Conservation (phyloP, 2,888 invertebrate genomes). For the Drosophila histrio region DNA sequence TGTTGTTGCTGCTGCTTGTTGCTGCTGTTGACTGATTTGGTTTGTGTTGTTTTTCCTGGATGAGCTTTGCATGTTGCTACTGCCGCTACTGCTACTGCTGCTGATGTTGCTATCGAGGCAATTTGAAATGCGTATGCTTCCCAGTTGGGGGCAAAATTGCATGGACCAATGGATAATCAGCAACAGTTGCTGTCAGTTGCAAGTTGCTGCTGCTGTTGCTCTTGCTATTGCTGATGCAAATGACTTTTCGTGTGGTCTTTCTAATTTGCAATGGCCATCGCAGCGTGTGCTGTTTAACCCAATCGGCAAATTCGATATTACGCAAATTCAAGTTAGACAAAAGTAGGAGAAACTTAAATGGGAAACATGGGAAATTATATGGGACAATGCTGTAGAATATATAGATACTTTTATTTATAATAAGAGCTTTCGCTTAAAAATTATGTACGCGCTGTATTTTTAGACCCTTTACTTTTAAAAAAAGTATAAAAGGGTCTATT, state of each 20-base stretch:
- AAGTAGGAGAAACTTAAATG: not conserved
- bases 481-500: no score
- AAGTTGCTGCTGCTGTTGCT: slow-evolving; percentile 12
- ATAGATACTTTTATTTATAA: no score
- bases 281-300: not conserved
- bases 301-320: not conserved
- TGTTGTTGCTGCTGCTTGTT: slow-evolving; percentile 16
- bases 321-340: not conserved
- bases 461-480: no score
- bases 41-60: slow-evolving; percentile 8
- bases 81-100: not conserved
- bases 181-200: slow-evolving; percentile 46
- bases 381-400: no score
- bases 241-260: slow-evolving; percentile 17
- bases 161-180: slow-evolving; percentile 51
- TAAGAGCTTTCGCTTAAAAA: no score
- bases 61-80: slow-evolving; percentile 2
- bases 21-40: slow-evolving; percentile 24
- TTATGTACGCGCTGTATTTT: no score
- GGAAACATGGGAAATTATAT: not conserved
- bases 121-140: slow-evolving; percentile 38
- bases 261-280: slow-evolving; percentile 18
- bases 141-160: slow-evolving; percentile 17
- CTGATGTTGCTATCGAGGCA: slow-evolving; percentile 9
- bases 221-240: slow-evolving; percentile 11